phyloP scores from a whole-genome alignment of 2,113 vertebrate genomes.

The Chamaetylas fuelleborni region DNA sequence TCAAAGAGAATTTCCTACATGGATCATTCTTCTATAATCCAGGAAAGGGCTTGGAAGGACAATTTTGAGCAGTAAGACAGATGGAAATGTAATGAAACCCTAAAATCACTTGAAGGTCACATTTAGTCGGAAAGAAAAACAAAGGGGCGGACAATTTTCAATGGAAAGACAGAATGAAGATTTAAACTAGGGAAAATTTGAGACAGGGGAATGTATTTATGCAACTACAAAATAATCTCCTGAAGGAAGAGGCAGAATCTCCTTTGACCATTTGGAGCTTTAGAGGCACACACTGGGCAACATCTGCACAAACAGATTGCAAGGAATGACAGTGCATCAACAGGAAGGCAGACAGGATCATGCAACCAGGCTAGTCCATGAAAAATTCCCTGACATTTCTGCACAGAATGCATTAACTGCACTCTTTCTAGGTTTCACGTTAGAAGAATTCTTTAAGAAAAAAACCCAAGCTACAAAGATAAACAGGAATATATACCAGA shows the following conservation, averaged over 20 bases:
- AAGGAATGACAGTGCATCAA: not conserved
- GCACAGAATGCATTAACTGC: not conserved
- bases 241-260: not conserved
- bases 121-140: not conserved
- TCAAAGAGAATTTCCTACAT: not conserved
- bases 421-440: not conserved
- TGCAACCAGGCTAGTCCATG: not conserved
- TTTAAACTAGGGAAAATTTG: not conserved
- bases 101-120: not conserved
- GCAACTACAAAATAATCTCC: not conserved
- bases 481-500: not conserved
- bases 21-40: not conserved
- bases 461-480: not conserved
- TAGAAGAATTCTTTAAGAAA: not conserved
- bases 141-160: not conserved
- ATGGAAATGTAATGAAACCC: not conserved
- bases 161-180: not conserved
- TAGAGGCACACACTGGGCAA: not conserved
- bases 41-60: not conserved
- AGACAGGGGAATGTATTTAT: not conserved
- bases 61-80: not conserved
- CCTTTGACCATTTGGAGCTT: not conserved
- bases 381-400: not conserved
- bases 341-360: not conserved
- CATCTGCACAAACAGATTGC: not conserved